Base-by-base conservation (phyloP, 2,888 invertebrate species). In the Spodoptera littoralis region DNA sequence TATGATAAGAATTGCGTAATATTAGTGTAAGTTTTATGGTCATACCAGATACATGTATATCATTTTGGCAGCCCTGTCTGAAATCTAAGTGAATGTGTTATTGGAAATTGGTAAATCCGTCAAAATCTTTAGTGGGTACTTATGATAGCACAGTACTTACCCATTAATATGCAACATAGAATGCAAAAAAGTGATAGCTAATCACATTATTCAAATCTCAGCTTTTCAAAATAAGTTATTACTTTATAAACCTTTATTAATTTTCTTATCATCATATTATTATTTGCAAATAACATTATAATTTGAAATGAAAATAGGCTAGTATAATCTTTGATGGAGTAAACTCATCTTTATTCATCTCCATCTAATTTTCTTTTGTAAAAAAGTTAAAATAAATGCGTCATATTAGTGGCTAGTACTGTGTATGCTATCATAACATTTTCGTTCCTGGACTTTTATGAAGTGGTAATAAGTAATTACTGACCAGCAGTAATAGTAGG, bases 61-160 rank as follows among this genome's bases (percentile, higher is more conserved):
- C 81, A 81, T 88, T 93, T 94, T 94, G 94, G 94, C 94, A 94
- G 94, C 94, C 94, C 94, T 92, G 84, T 82, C 85, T 88, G 84
- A 80, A 79, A 72, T 82, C 71, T 59, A 36, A 64, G 60, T 72
- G 72, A 76, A 64, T 65, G 76, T 76, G 76, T 71, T 70, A 64
- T 57, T 76, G 59, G 57, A 77, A 63, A 63, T 57, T 57, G 61
- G 66, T 62, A 59, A 46, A 50, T 62, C 41, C 51, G 61, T 65
- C 59, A 50, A 44, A 73, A 64, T 64, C 60, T 67, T 47, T 61
- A 49, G 60, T 57, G 72, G 70, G 67, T 57, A 47, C 43, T 70
- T 47, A 45, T 30, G 62, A 50, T 69, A 53, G 50, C 60, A 45
- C 74, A 47, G 18, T 53, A 73, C 43, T 50, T 44, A 55, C 60